A percentile compares a stretch with the other conserved stretches of the same genome.
phyloP scores from a whole-genome alignment of 2,113 vertebrate species.

The Zosterops japonicus region DNA sequence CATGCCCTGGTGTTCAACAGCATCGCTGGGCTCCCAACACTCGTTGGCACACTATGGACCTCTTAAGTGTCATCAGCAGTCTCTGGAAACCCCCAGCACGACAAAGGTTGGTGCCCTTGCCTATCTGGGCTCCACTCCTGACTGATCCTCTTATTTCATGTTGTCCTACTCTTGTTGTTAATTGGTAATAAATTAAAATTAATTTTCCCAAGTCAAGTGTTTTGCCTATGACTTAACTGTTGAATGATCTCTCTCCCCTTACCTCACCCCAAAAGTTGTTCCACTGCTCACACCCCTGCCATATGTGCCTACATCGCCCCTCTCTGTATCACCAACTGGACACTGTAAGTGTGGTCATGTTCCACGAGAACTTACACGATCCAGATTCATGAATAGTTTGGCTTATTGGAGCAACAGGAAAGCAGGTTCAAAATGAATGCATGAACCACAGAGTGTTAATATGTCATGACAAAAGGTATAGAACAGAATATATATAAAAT shows the following conservation, averaged over 20 bases:
- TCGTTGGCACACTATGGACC: not conserved
- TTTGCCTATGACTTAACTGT: not conserved
- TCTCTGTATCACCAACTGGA: not conserved
- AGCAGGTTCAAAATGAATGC: not conserved
- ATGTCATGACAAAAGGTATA: not conserved
- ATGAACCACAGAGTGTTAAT: not conserved
- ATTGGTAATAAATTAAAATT: not conserved
- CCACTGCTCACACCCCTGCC: not conserved
- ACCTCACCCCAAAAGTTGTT: not conserved
- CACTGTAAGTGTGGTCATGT: not conserved
- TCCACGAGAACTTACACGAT: fast-evolving
- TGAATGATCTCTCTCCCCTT: not conserved
- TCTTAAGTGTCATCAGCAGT: not conserved
- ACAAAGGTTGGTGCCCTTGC: not conserved
- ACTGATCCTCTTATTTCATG: not conserved
- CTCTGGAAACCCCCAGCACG: not conserved
- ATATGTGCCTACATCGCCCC: not conserved
- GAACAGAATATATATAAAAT: not conserved
- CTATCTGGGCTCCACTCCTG: not conserved
- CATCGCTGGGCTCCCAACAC: not conserved
- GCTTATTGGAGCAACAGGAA: not conserved
- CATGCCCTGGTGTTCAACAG: not conserved
- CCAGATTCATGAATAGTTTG: not conserved
- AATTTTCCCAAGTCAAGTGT: not conserved
- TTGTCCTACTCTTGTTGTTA: not conserved